Evolutionary conservation across 1,140 invertebrate species (phyloP).

Genomic region (Eumaeus atala): DNA sequence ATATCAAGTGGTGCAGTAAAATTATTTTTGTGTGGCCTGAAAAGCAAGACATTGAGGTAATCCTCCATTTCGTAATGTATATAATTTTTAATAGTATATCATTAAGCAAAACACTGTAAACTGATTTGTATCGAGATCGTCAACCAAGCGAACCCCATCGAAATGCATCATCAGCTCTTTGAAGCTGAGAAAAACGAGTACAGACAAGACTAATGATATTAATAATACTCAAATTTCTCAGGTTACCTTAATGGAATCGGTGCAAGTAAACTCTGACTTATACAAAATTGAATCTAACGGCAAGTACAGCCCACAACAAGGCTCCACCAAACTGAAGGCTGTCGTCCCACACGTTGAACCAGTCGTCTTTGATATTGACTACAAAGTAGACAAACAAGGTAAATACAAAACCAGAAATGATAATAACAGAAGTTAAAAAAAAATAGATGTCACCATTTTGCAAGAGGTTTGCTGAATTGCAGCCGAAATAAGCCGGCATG

Average conservation of each 20-base stretch:
- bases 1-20: constrained; percentile 53
- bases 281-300: constrained; percentile 58
- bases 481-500: no score
- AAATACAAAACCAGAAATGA: constrained; percentile 1
- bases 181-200: no score
- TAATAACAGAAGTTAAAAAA: no score
- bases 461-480: no score
- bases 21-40: constrained; percentile 41
- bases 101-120: no score
- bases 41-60: constrained; percentile 54
- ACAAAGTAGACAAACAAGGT: constrained; percentile 37
- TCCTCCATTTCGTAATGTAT: background rate
- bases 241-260: constrained; percentile 59
- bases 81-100: background rate
- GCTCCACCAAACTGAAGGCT: constrained; percentile 73
- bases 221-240: constrained; percentile 16
- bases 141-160: no score
- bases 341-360: constrained; percentile 50
- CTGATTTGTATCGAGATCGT: no score
- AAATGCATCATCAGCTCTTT: no score
- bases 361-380: constrained; percentile 45
- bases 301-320: constrained; percentile 64
- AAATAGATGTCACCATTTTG: no score
- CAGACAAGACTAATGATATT: no score
- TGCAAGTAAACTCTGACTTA: constrained; percentile 59